Evolutionary conservation across 2,888 invertebrate species (phyloP), one percentile per base, ranked within the genome.

Genomic region (Beris chalybata): DNA sequence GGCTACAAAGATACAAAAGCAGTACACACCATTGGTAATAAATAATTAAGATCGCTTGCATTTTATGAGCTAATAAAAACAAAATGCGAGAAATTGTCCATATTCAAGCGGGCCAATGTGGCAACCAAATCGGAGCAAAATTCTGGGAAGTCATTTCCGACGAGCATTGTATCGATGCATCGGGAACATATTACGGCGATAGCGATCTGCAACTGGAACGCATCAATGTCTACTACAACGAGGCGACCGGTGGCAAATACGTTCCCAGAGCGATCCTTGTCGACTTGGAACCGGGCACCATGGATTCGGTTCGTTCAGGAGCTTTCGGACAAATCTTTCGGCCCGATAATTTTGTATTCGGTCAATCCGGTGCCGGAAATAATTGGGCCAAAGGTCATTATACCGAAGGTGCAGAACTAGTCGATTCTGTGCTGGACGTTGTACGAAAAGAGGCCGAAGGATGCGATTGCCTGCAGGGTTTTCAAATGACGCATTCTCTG

Each of bases 131-230:
- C 81, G 95, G 95, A 76, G 93, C 95, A 75, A 95, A 95, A 88
- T 93, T 93, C 86, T 95, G 94, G 95, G 95, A 95, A 85, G 94
- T 95, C 74, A 95, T 96, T 84, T 95, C 95, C 67, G 94, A 95
- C 79, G 95, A 95, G 83, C 95, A 95, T 80, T 94, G 94, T 77
- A 95, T 95, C 78, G 93, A 94, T 85, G 92, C 93, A 74, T 92
- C 92, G 73, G 94, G 94, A 69, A 89, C 91, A 65, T 94, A 94
- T 83, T 89, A 92, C 74, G 95, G 94, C 66, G 95, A 95, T 82
- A 92, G 91, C 58, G 94, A 95, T 81, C 85, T 95, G 74, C 96
- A 96, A 81, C 80, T 96, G 79, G 95, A 96, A 82, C 88, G 96
- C 80, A 96, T 96, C 81, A 93, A 93, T 81, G 95, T 96, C 11